These are phyloP conservation scores for Notarius quadriscutis DNA, from an alignment of 2,113 vertebrate species.

Conservation along the genomic window DNA sequence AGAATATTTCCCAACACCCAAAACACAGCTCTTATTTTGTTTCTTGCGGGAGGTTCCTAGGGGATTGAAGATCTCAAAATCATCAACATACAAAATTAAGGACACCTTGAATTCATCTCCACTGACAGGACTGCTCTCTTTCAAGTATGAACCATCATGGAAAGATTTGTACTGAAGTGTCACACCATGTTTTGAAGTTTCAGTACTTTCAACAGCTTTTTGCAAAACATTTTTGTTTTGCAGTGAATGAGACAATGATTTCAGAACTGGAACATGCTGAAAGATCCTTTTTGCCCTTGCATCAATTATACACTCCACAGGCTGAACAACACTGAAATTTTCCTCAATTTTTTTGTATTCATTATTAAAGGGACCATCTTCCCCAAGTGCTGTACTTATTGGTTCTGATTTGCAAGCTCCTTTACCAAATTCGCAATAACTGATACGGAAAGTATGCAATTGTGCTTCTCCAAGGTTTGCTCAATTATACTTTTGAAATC, in stretches of 20 bases:
- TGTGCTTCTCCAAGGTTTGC: constrained; percentile 1
- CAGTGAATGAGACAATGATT: background rate
- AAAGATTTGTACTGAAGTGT: background rate
- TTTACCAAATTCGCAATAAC: constrained; percentile 18
- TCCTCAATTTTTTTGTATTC: constrained; percentile 8
- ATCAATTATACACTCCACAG: constrained; percentile 39
- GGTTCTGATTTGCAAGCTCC: constrained; percentile 1
- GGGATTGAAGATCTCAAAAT: too few relatives aligned
- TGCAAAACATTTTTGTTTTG: background rate
- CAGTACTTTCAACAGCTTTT: constrained; percentile 5
- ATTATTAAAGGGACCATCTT: background rate
- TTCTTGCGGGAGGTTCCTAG: too few relatives aligned
- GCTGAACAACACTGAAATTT: constrained; percentile 13
- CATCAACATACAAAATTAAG: too few relatives aligned
- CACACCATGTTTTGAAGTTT: background rate
- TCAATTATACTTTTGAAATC: constrained; percentile 20
- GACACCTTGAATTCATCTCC: too few relatives aligned
- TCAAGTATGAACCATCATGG: background rate
- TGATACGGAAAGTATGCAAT: background rate
- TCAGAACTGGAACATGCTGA: constrained; percentile 20
- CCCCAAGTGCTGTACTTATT: constrained; percentile 17
- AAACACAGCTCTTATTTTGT: too few relatives aligned
- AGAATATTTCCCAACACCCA: too few relatives aligned
- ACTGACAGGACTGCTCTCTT: too few relatives aligned
- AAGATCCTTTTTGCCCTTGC: constrained; percentile 24